Evolutionary conservation across 2,113 vertebrate genomes (phyloP), one percentile per base, ranked within the genome.

Genomic region (Epinephelus moara): DNA sequence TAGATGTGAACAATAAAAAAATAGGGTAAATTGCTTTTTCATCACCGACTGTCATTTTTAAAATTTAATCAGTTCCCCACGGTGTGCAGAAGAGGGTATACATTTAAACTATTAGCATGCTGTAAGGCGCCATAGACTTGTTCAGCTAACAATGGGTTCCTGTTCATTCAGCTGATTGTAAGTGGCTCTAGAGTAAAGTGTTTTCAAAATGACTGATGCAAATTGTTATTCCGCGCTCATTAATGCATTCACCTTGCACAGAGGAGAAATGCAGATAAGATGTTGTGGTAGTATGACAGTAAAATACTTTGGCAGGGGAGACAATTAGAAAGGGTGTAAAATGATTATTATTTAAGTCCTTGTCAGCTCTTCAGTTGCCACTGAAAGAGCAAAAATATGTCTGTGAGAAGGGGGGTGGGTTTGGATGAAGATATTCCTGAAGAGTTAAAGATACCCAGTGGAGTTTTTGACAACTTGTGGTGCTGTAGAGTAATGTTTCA

Each of bases 231-330:
- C 64, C 75, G 42, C 37, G 71, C 70, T 85, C 80, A 85, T 75
- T 86, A 85, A 85, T 71, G 78, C 72, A 37, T 75, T 92, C 86
- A 84, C 81, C 78, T 88, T 84, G 77, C 66, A 49, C 52, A 85
- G 79, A 90, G 80, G 85, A 81, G 82, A 86, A 83, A 86, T 79
- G 82, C 70, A 78, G 86, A 84, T 86, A 60, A 23, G 30, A 78
- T 79, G 73, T 72, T 71, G 40, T 75, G 49, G 30, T 68, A 37
- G 37, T 76, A 62, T 27, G 25, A 55, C 70, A 62, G 77, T 74
- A 72, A 73, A 69, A 63, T 55, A 74, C 30, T 71, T 57, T 77
- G 56, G 45, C 84, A 55, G 56, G 30, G 57, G 68, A 77, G 49
- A 79, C 72, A 59, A 81, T 89, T 82, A 80, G 47, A 23, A 89